phyloP scores from a whole-genome alignment of 2,888 invertebrate genomes.

The Nysson spinosus region DNA sequence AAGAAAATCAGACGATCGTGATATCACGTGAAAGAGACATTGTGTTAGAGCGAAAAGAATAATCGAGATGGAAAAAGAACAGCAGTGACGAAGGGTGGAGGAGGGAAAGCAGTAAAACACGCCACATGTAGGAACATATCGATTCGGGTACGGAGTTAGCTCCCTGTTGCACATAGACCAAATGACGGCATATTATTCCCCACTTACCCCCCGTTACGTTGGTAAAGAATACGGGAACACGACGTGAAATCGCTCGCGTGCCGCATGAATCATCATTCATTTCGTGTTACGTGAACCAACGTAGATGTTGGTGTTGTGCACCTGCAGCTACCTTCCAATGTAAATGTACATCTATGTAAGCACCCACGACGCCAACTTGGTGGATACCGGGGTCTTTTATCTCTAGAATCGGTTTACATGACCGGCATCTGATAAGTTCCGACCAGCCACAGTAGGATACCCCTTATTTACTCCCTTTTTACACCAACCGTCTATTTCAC shows the following conservation, averaged over 20 bases:
- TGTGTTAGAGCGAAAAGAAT: neutral
- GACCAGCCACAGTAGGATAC: conserved; percentile 56
- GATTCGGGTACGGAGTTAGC: conserved; percentile 51
- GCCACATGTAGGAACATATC: conserved; percentile 52
- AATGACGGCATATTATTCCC: conserved; percentile 72
- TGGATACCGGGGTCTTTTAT: conserved; percentile 64
- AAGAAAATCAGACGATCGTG: neutral
- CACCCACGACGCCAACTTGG: conserved; percentile 51
- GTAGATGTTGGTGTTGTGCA: conserved; percentile 53
- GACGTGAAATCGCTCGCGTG: conserved; percentile 72
- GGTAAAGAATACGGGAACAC: conserved; percentile 65
- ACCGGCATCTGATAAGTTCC: conserved; percentile 66
- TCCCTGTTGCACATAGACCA: conserved; percentile 70
- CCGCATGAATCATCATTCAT: conserved; percentile 74
- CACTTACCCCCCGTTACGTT: conserved; percentile 63
- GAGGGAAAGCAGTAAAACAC: conserved; percentile 30
- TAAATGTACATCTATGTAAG: conserved; percentile 13
- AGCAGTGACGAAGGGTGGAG: conserved; percentile 4
- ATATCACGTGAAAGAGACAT: conserved; percentile 12
- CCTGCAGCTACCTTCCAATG: conserved; percentile 43
- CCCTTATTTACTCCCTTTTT: conserved; percentile 61
- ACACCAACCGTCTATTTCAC: conserved; percentile 7
- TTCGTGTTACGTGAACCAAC: conserved; percentile 68
- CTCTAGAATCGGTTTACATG: conserved; percentile 67
- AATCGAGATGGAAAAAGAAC: conserved; percentile 3